Evolutionary conservation across 2,888 invertebrate species (phyloP).

Genomic region (Ophonus ardosiacus): DNA sequence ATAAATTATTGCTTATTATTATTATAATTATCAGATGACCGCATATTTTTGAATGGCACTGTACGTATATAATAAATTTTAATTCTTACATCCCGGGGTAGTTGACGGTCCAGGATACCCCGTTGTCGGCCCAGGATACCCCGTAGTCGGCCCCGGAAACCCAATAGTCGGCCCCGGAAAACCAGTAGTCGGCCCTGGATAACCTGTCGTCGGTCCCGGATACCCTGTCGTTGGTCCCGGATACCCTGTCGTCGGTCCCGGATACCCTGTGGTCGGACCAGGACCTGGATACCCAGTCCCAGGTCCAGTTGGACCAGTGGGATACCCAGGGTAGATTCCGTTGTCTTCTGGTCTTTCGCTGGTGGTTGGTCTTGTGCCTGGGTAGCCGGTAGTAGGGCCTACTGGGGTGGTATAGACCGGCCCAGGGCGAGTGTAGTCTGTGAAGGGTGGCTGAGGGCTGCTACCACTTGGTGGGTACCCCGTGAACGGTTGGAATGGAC

Average conservation of each 20-base stretch:
- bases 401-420: conserved; percentile 70
- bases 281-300: conserved; percentile 60
- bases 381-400: conserved; percentile 60
- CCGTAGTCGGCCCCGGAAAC: conserved; percentile 65
- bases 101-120: conserved; percentile 24
- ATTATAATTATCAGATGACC: no score
- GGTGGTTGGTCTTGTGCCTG: conserved; percentile 7
- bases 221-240: conserved; percentile 66
- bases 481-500: conserved; percentile 79
- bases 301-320: conserved; percentile 64
- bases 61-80: not conserved
- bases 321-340: conserved; percentile 64
- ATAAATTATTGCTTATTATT: no score
- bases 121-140: conserved; percentile 65
- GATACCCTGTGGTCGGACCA: conserved; percentile 68
- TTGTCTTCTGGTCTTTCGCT: conserved; percentile 58
- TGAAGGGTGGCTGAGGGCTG: conserved; percentile 73
- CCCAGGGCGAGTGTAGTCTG: conserved; percentile 59
- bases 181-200: conserved; percentile 65
- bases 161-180: conserved; percentile 67
- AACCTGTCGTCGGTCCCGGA: conserved; percentile 65
- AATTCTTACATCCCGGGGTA: conserved; percentile 25
- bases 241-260: conserved; percentile 68
- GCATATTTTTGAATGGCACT: not conserved
- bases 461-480: conserved; percentile 71